Conservation (phyloP, 2,888 invertebrate species). For the Cosmia pyralina region DNA sequence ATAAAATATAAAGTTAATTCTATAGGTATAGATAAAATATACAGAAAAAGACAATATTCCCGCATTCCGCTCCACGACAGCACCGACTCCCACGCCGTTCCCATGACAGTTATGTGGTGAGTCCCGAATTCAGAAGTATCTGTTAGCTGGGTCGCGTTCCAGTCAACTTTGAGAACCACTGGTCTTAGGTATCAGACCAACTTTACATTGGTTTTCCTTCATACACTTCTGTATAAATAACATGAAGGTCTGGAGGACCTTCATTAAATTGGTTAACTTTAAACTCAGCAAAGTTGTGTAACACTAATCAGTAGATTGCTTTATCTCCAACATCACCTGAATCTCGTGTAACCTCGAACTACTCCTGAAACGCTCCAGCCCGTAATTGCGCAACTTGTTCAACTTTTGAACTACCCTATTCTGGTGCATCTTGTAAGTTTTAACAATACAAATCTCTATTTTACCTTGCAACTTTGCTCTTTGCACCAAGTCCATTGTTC, state of each 20-base stretch:
- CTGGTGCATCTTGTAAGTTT: conserved; percentile 61
- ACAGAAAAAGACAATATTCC: too few species aligned
- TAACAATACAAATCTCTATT: conserved; percentile 65
- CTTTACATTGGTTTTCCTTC: background rate
- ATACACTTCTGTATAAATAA: background rate
- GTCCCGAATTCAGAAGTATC: too few species aligned
- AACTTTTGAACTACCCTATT: conserved; percentile 53
- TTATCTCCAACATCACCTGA: conserved; percentile 35
- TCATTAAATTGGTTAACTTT: conserved; percentile 25
- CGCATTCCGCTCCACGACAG: too few species aligned
- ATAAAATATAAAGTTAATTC: too few species aligned
- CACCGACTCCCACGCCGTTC: too few species aligned
- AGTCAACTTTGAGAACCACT: too few species aligned
- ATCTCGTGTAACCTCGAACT: conserved; percentile 39
- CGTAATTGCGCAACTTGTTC: conserved; percentile 54
- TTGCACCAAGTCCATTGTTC: conserved; percentile 44
- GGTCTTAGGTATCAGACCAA: background rate
- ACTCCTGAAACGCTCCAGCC: conserved; percentile 31
- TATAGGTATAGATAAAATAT: too few species aligned
- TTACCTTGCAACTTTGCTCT: conserved; percentile 59
- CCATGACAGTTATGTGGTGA: too few species aligned
- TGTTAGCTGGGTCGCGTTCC: too few species aligned
- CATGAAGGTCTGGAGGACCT: background rate
- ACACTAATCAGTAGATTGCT: conserved; percentile 41
- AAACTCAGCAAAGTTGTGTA: conserved; percentile 6